Conservation (phyloP, 2,113 vertebrate species). For the Nerophis ophidion region DNA sequence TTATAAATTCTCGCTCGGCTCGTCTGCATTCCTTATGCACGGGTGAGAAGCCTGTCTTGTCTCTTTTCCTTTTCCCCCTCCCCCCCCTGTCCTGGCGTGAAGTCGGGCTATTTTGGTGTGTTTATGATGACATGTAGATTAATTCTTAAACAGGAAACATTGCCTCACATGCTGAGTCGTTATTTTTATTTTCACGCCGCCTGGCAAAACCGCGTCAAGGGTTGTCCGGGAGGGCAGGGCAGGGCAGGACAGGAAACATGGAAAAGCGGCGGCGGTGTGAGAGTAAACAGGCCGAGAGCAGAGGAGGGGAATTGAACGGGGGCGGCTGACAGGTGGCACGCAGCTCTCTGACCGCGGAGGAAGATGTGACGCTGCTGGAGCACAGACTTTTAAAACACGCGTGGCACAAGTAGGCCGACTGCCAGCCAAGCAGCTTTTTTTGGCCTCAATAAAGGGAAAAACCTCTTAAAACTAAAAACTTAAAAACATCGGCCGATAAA, state of each 20-base stretch:
- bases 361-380: slow-evolving; percentile 47
- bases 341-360: slow-evolving; percentile 60
- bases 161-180: slow-evolving; percentile 2
- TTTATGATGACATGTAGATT: slow-evolving; percentile 21
- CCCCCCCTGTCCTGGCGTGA: neutral
- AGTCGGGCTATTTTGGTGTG: neutral
- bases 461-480: no score
- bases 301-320: neutral
- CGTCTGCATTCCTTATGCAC: slow-evolving; percentile 26
- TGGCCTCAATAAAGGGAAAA: no score
- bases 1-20: no score
- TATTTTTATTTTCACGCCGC: slow-evolving; percentile 36
- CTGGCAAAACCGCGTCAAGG: slow-evolving; percentile 42
- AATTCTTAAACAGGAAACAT: slow-evolving; percentile 44
- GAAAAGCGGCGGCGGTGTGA: slow-evolving; percentile 9
- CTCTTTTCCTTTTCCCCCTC: no score
- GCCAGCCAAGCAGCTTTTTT: neutral
- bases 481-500: no score
- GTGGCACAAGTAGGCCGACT: slow-evolving; percentile 5
- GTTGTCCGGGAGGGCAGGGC: neutral
- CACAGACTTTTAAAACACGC: slow-evolving; percentile 9
- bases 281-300: neutral
- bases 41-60: slow-evolving; percentile 5
- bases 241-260: neutral
- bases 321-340: slow-evolving; percentile 51